Evolutionary conservation across 1,140 invertebrate species (phyloP).

Genomic region (Coptotermes formosanus): DNA sequence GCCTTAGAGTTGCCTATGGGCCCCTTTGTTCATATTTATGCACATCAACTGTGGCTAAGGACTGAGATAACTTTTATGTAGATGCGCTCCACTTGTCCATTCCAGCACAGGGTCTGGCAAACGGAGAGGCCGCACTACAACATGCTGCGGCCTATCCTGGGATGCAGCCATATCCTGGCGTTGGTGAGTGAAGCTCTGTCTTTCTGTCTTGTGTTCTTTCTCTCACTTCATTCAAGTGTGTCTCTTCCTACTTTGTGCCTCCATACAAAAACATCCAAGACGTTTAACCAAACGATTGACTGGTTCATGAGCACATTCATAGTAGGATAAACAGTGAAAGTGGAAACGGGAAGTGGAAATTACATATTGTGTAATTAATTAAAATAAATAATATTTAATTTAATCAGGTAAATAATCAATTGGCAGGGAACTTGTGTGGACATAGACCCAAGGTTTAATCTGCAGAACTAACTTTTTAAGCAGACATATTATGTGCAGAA

Average conservation of each 20-base stretch:
- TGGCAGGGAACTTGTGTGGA: too few relatives aligned
- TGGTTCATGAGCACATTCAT: too few relatives aligned
- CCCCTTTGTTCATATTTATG: neutral
- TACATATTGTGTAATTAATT: too few relatives aligned
- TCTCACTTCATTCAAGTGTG: neutral
- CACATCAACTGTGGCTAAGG: constrained; percentile 42
- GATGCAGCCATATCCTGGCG: constrained; percentile 87
- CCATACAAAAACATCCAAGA: neutral
- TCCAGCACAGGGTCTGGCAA: constrained; percentile 83
- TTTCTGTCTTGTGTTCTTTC: neutral
- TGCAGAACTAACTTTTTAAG: too few relatives aligned
- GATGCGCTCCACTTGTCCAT: constrained; percentile 72
- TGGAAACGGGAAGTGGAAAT: too few relatives aligned
- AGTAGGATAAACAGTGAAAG: too few relatives aligned
- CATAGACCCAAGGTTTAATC: too few relatives aligned
- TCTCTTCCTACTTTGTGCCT: neutral
- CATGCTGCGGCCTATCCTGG: constrained; percentile 76
- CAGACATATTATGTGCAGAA: too few relatives aligned
- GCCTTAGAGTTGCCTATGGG: neutral
- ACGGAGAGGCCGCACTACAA: constrained; percentile 83
- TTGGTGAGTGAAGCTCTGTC: constrained; percentile 68
- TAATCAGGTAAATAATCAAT: too few relatives aligned
- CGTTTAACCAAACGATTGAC: neutral
- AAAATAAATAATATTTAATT: too few relatives aligned
- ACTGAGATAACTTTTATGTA: constrained; percentile 57